Evolutionary conservation across 2,113 vertebrate species (phyloP).

Genomic region (Atrichornis clamosus): DNA sequence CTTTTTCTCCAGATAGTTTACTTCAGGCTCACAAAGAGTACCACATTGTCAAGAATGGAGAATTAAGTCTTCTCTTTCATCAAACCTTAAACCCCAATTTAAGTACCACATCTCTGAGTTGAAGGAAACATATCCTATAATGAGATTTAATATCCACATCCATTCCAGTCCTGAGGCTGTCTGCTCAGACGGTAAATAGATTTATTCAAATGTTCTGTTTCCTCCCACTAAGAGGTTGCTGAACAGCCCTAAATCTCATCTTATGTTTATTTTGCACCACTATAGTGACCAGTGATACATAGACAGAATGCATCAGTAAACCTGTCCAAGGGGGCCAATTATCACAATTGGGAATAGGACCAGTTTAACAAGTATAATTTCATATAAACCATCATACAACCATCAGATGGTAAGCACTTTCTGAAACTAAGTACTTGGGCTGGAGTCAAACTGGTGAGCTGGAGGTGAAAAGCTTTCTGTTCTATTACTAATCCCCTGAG

Average conservation of each 20-base stretch:
- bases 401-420: not conserved
- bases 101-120: not conserved
- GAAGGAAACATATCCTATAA: not conserved
- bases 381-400: not conserved
- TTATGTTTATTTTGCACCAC: not conserved
- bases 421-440: not conserved
- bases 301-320: not conserved
- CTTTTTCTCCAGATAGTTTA: not conserved
- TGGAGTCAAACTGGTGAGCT: slow-evolving; percentile 3
- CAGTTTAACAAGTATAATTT: not conserved
- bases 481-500: slow-evolving; percentile 49
- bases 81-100: not conserved
- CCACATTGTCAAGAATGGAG: not conserved
- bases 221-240: not conserved
- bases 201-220: not conserved
- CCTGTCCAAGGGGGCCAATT: not conserved
- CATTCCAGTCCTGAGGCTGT: not conserved
- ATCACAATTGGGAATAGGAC: not conserved
- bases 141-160: not conserved
- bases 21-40: not conserved
- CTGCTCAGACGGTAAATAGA: not conserved
- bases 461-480: slow-evolving; percentile 13
- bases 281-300: not conserved
- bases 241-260: not conserved
- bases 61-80: not conserved